These are phyloP conservation scores for Chloropsis hardwickii DNA, from an alignment of 2,113 vertebrate genomes.

Conservation along the genomic window DNA sequence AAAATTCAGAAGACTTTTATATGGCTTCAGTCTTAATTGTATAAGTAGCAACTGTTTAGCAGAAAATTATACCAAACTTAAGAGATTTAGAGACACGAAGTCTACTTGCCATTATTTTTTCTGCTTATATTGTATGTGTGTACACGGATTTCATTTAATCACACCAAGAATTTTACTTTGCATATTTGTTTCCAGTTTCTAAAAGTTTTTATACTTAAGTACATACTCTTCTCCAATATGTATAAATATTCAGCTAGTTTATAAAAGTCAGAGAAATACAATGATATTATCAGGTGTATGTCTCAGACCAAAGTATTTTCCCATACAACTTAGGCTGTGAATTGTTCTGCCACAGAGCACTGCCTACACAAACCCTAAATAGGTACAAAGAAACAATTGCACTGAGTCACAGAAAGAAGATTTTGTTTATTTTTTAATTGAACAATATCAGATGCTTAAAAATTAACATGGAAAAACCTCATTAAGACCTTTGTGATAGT, in stretches of 20 bases:
- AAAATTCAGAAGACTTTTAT: not conserved
- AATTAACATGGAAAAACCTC: not conserved
- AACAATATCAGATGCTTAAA: not conserved
- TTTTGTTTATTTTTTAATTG: not conserved
- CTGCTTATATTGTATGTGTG: not conserved
- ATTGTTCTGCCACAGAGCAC: not conserved
- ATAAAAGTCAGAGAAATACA: not conserved
- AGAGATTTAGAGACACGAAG: not conserved
- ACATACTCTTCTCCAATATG: not conserved
- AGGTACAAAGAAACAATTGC: not conserved
- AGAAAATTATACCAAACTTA: not conserved
- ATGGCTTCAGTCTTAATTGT: not conserved
- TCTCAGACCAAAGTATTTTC: not conserved
- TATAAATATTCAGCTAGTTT: not conserved
- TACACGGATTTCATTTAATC: not conserved
- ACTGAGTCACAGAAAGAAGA: not conserved
- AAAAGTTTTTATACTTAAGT: not conserved
- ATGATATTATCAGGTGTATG: not conserved
- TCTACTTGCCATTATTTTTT: not conserved
- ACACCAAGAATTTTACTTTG: not conserved
- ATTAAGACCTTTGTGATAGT: not conserved
- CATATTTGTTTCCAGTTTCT: not conserved
- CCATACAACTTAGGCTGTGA: not conserved
- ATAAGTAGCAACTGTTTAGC: not conserved
- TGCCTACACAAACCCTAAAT: not conserved